phyloP scores from a whole-genome alignment of 2,888 invertebrate species.

The Dimorphilus gyrociliatus region DNA sequence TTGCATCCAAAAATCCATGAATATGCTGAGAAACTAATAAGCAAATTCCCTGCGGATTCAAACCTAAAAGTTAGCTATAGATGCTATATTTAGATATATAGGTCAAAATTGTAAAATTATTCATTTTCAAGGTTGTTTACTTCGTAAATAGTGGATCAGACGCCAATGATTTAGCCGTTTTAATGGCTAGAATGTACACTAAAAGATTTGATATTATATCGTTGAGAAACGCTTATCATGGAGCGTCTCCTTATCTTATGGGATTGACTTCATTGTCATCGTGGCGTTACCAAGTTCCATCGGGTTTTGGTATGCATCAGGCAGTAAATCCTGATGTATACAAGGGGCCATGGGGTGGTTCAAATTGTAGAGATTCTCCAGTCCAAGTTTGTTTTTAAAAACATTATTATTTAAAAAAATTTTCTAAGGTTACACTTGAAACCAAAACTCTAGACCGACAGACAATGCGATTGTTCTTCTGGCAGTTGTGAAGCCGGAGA shows the following conservation, averaged over 20 bases:
- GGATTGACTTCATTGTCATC: constrained; percentile 60
- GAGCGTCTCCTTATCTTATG: constrained; percentile 67
- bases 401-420: not conserved
- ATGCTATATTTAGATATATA: no score
- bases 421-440: no score
- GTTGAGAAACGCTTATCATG: constrained; percentile 80
- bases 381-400: constrained; percentile 27
- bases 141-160: constrained; percentile 92
- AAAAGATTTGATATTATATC: constrained; percentile 67
- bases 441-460: constrained; percentile 46
- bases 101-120: no score
- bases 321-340: constrained; percentile 84
- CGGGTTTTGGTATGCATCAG: constrained; percentile 58
- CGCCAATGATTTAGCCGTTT: constrained; percentile 81
- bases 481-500: constrained; percentile 54
- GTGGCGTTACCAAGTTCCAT: constrained; percentile 60
- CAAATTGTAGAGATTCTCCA: constrained; percentile 68
- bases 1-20: constrained; percentile 74
- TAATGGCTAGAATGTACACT: constrained; percentile 70
- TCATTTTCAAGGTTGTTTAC: constrained; percentile 54
- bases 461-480: constrained; percentile 49
- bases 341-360: constrained; percentile 75
- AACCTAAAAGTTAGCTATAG: constrained; percentile 45
- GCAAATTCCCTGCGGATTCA: constrained; percentile 65
- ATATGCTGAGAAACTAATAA: constrained; percentile 63